A percentile compares a stretch with the other conserved stretches of the same genome.
These are phyloP conservation scores for Odocoileus hemionus DNA, from an alignment of 2,113 vertebrate genomes.

Conservation along the genomic window DNA sequence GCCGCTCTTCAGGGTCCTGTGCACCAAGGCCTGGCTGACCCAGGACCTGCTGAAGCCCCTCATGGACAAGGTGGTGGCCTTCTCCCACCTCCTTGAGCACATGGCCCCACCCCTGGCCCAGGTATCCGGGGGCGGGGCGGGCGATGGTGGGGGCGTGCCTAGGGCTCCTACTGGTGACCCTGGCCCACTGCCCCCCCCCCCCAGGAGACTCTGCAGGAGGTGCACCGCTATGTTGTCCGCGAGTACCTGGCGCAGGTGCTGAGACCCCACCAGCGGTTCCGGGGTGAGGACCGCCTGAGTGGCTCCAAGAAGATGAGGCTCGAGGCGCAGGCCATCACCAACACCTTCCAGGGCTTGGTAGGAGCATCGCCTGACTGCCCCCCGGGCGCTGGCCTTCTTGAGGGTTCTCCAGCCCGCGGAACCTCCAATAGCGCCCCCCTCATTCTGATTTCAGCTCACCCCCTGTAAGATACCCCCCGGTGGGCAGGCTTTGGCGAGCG, in stretches of 20 bases:
- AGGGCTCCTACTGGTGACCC: fast-evolving
- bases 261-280: conserved; percentile 65
- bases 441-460: not conserved
- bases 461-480: fast-evolving
- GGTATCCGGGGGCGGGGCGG: conserved; percentile 46
- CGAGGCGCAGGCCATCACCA: conserved; percentile 71
- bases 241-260: conserved; percentile 75
- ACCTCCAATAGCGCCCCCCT: fast-evolving
- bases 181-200: not conserved
- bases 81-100: conserved; percentile 64
- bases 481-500: fast-evolving
- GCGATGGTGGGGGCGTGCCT: not conserved
- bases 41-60: conserved; percentile 7
- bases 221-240: conserved; percentile 72
- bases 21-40: conserved; percentile 78
- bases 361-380: not conserved
- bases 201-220: conserved; percentile 74
- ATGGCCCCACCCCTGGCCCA: conserved; percentile 58
- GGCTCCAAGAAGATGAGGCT: conserved; percentile 74
- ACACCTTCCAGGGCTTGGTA: conserved; percentile 75
- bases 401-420: not conserved
- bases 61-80: conserved; percentile 13
- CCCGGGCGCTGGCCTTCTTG: fast-evolving
- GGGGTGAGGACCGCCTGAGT: not conserved
- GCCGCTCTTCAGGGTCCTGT: conserved; percentile 76